Percentiles rank a stretch among this genome's conserved stretches.
phyloP scores from a whole-genome alignment of 2,797 vertebrate species.

The Bradypodion pumilum region DNA sequence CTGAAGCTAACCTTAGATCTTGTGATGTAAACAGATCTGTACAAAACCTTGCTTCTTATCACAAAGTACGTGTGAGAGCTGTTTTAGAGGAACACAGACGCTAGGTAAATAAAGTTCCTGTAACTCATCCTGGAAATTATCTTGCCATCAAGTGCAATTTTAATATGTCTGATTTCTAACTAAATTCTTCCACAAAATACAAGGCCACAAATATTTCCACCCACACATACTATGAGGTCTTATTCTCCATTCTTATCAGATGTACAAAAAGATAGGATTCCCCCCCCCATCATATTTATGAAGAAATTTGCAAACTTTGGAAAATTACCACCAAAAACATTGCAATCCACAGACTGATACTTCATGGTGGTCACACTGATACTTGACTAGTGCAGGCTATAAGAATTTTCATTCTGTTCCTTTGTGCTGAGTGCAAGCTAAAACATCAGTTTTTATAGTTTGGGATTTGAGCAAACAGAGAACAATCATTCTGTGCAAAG shows the following conservation, averaged over 20 bases:
- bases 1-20: conserved; percentile 18
- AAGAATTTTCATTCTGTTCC: too few relatives aligned
- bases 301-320: too few relatives aligned
- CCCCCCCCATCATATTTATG: too few relatives aligned
- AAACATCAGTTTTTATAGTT: too few relatives aligned
- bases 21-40: conserved; percentile 5
- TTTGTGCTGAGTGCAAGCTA: too few relatives aligned
- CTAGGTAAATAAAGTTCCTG: conserved; percentile 9
- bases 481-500: too few relatives aligned
- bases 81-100: not conserved
- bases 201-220: not conserved
- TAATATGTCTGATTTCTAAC: not conserved
- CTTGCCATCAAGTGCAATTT: not conserved
- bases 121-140: not conserved
- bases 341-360: not conserved
- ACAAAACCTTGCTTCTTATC: not conserved
- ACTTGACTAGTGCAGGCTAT: not conserved
- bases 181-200: not conserved
- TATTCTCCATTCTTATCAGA: not conserved
- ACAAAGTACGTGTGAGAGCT: not conserved
- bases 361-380: not conserved
- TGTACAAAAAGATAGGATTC: not conserved
- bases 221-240: not conserved
- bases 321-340: too few relatives aligned
- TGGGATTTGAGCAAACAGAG: too few relatives aligned